A percentile compares a stretch with the other conserved stretches of the same genome.
Conservation (phyloP, 2,113 vertebrate genomes). For the Tylochromis polylepis region DNA sequence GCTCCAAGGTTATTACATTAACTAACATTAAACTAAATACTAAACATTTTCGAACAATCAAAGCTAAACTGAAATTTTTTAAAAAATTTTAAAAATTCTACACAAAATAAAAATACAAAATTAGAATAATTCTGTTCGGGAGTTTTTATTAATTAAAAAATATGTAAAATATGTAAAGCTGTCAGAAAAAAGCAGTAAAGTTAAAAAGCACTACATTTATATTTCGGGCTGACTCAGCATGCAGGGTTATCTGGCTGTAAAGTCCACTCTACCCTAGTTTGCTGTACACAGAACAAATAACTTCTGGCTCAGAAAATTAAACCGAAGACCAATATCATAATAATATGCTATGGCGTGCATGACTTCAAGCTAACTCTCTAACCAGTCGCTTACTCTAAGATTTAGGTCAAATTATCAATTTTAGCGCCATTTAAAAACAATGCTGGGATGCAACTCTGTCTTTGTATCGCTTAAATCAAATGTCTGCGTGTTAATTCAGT, state of each 20-base stretch:
- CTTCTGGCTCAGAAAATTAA: not conserved
- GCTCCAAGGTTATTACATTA: not conserved
- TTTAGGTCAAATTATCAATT: not conserved
- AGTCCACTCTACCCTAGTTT: not conserved
- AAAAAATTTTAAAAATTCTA: not conserved
- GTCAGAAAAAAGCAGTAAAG: too few species aligned
- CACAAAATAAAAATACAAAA: not conserved
- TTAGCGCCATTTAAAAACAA: not conserved
- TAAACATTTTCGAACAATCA: not conserved
- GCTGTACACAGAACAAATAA: not conserved
- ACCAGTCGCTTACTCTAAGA: not conserved
- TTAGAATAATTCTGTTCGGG: too few species aligned
- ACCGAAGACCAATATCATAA: not conserved
- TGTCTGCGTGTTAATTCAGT: fast-evolving
- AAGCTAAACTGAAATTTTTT: too few species aligned
- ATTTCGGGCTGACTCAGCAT: not conserved
- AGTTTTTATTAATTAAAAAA: too few species aligned
- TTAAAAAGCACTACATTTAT: too few species aligned
- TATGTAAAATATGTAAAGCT: too few species aligned
- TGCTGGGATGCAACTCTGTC: not conserved
- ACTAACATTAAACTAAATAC: not conserved
- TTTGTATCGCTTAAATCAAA: not conserved
- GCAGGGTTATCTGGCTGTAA: not conserved
- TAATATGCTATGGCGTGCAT: not conserved
- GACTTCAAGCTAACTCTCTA: not conserved